Evolutionary conservation across 2,113 vertebrate genomes (phyloP), one percentile per base, ranked within the genome.

Genomic region (Phrynosoma blainvillii): DNA sequence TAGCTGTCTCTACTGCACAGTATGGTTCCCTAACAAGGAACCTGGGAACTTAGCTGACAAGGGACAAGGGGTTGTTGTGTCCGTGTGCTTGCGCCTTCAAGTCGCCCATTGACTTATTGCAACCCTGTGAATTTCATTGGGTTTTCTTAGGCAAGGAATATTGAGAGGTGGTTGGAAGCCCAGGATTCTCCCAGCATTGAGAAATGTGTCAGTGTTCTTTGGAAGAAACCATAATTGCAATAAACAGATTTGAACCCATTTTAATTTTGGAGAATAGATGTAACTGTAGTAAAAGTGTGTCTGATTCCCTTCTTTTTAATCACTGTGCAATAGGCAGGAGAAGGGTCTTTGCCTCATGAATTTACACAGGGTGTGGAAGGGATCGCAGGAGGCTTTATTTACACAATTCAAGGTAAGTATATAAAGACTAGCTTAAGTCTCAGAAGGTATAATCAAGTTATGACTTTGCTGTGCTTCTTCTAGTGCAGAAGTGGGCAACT

Each of bases 331-430:
- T 96, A 99, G 98, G 95, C 98, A 74, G 97, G 96, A n/a, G 98
- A 98, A 93, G 98, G 98, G 0, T 94, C 96, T 0, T 89, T 98
- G 94, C 98, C 98, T 90, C 98, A 98, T 85, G 97, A 98, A 88
- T 97, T 97, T 91, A 96, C 97, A 47, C 97, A 98, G 91, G 98
- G 98, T 20, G 98, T 98, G 92, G 98, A 98, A 8, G 98, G 98
- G 84, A 93, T 99, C 90, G 98, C 98, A 82, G 99, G 99, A 94
- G 98, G 98, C 52, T 99, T 99, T 92, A 99, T 97, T 82, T 99
- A 98, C 84, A 98, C 97, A 16, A 96, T 99, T 92, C 99, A 99
- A 81, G 98, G 98, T 99, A 95, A 93, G 94, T 66, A 40, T 68
- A 68, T 73, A 40, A 82, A 85, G 84, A 81, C 0, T 0, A 2